These are phyloP conservation scores for Himantopus leucocephalus DNA, from an alignment of 2,113 vertebrate genomes.

Conservation along the genomic window DNA sequence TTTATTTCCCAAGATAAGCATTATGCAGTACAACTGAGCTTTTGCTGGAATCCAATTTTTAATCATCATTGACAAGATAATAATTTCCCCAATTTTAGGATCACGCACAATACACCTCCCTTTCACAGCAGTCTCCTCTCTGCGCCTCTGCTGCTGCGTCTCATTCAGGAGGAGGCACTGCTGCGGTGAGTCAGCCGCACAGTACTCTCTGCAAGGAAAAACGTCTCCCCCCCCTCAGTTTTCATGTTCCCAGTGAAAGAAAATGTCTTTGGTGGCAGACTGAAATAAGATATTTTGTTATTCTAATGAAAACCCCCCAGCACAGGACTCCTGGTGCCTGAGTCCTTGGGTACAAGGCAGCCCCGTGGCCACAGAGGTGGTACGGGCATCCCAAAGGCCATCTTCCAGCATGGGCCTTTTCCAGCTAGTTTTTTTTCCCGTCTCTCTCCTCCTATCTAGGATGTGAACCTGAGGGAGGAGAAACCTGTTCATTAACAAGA, in stretches of 20 bases:
- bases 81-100: not conserved
- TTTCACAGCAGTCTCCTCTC: not conserved
- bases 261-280: not conserved
- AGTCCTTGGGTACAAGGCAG: rapidly evolving
- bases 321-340: no score
- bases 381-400: not conserved
- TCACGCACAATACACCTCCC: not conserved
- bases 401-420: not conserved
- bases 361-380: rapidly evolving
- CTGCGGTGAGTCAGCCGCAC: not conserved
- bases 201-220: not conserved
- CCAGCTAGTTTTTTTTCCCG: not conserved
- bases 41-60: not conserved
- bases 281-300: not conserved
- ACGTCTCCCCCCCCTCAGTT: not conserved
- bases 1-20: not conserved
- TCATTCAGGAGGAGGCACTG: not conserved
- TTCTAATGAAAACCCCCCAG: not conserved
- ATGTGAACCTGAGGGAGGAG: not conserved
- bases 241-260: not conserved
- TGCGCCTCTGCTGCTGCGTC: not conserved
- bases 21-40: not conserved
- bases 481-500: not conserved
- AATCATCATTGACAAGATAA: not conserved
- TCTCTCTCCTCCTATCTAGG: not conserved